phyloP scores from a whole-genome alignment of 2,797 vertebrate genomes.

The Loris lydekkerianus region DNA sequence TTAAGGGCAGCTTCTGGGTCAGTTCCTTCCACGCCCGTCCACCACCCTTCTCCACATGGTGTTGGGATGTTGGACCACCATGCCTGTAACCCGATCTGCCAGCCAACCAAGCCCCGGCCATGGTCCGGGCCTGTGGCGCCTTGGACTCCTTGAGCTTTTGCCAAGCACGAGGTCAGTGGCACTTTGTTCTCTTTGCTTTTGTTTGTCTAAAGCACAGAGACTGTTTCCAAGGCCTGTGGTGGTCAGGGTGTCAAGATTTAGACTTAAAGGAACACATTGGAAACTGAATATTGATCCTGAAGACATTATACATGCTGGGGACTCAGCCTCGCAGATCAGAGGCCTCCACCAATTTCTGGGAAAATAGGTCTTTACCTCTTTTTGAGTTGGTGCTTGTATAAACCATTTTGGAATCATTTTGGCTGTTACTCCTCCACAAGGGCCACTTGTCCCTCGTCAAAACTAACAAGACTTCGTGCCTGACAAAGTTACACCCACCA shows the following conservation, averaged over 20 bases:
- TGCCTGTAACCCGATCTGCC: background rate
- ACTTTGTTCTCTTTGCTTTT: conserved; percentile 2
- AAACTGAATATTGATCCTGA: background rate
- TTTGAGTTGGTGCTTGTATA: background rate
- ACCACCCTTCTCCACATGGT: fast-evolving
- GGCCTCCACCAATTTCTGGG: background rate
- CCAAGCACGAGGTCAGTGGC: background rate
- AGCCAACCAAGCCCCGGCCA: background rate
- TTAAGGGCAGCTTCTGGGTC: background rate
- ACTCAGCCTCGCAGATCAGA: background rate
- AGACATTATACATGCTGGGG: fast-evolving
- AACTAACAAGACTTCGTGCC: conserved; percentile 62
- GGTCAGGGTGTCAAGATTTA: background rate
- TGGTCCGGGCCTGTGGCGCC: fast-evolving
- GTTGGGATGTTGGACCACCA: background rate
- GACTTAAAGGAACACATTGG: background rate
- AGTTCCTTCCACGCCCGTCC: background rate
- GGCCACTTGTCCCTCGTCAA: conserved; percentile 76
- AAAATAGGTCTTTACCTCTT: background rate
- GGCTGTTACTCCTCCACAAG: background rate
- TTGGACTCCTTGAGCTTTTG: fast-evolving
- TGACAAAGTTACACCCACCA: conserved; percentile 48
- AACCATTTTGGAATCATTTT: conserved; percentile 8
- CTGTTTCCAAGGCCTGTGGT: background rate
- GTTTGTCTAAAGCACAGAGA: background rate